Base-by-base conservation (phyloP, 2,797 vertebrate species). In the Helostoma temminkii region DNA sequence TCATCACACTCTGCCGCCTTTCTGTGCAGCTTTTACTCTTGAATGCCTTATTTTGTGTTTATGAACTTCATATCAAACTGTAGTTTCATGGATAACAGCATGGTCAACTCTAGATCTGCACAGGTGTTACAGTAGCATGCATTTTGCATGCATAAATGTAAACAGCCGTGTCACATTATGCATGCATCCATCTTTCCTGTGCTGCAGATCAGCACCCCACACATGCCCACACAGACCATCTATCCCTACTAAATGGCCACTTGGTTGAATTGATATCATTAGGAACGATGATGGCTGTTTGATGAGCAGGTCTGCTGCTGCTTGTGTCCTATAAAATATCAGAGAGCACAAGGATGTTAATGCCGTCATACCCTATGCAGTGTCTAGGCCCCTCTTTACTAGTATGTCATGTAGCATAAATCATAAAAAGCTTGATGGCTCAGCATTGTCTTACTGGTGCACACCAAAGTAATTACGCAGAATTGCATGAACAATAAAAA, bases 201-300 rank as follows among this genome's bases (percentile, higher is more conserved):
- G 16, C 49, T 72, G 70, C 76, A 34, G 14, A 83, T 82, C 48
- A 1, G 68, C 6, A 1, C 66, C 64, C 83, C 81, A 60, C 66
- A 62, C 71, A 34, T 74, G 59, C 59, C 66, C 55, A 62, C 42
- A 50, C 16, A 45, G 71, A 21, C 76, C 67, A 60, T 81, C 74
- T 68, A 43, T 57, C 62, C 74, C 69, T 71, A 73, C 80, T 87
- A 79, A 86, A 88, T 81, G 83, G 75, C 21, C 83, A 71, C 84
- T 81, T 81, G 87, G 88, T 82, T 26, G 24, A 74, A 82, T 57
- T 84, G 76, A 76, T 80, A 78, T 89, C 78, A 90, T 91, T 83
- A 89, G 71, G 62, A 75, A 72, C 63, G 87, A 87, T 90, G 83
- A 91, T 90, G 85, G 64, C 67, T 64, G 59, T 90, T 86, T 91